These are phyloP conservation scores for Albula goreensis DNA, from an alignment of 2,113 vertebrate species.

Conservation along the genomic window DNA sequence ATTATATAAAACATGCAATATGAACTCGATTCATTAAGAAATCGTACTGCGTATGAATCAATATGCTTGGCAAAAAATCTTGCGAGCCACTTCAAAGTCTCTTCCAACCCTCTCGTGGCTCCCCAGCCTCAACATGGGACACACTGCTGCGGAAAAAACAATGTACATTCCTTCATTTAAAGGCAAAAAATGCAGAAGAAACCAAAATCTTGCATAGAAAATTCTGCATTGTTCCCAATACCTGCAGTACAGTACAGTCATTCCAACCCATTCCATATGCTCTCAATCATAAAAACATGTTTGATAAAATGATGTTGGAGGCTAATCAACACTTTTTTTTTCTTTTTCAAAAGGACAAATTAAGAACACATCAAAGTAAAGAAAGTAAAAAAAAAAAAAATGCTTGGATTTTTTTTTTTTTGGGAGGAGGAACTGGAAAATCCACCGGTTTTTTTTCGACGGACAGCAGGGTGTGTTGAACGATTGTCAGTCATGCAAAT, in stretches of 20 bases:
- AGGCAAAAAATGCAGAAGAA: not conserved
- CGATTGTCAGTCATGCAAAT: constrained; percentile 97
- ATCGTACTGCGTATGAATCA: not conserved
- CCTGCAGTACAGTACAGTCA: not conserved
- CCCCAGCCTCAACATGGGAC: not conserved
- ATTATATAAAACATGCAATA: not conserved
- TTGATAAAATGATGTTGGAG: not conserved
- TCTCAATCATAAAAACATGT: not conserved
- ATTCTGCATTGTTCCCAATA: not conserved
- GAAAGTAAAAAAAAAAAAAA: constrained; percentile 83
- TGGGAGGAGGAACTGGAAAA: no score
- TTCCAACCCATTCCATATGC: not conserved
- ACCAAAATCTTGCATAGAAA: not conserved
- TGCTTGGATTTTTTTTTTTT: no score
- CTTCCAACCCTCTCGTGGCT: not conserved
- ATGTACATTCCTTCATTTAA: not conserved
- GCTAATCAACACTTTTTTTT: not conserved
- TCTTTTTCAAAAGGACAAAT: not conserved
- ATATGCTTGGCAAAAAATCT: not conserved
- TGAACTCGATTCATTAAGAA: not conserved
- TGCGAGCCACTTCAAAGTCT: not conserved
- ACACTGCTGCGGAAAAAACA: no score
- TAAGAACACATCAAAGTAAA: not conserved
- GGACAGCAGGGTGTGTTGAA: constrained; percentile 82
- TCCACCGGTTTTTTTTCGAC: constrained; percentile 77